These are phyloP conservation scores for Ditylenchus dipsaci DNA, from an alignment of 1,140 invertebrate species.

Conservation along the genomic window DNA sequence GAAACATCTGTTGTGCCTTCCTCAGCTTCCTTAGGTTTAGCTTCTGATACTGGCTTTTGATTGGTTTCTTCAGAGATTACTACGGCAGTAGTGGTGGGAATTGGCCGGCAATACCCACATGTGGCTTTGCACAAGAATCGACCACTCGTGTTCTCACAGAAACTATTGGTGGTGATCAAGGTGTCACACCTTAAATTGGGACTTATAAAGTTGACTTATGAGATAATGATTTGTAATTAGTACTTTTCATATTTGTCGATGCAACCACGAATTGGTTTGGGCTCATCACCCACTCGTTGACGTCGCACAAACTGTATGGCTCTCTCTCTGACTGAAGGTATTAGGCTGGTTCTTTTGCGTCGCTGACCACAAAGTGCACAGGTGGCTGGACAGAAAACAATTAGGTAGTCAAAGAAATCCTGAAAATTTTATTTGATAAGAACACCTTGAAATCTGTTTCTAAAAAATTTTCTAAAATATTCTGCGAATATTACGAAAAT, in stretches of 20 bases:
- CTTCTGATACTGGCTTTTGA: too few species aligned
- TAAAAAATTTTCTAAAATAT: too few species aligned
- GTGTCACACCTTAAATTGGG: not conserved
- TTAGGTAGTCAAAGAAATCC: not conserved
- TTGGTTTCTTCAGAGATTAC: too few species aligned
- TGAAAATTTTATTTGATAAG: not conserved
- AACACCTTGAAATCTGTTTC: too few species aligned
- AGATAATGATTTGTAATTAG: not conserved
- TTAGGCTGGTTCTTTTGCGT: too few species aligned
- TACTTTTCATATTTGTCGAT: not conserved
- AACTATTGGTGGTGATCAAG: not conserved
- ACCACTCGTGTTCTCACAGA: not conserved
- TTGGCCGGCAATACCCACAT: not conserved
- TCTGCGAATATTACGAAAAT: too few species aligned
- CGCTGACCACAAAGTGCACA: not conserved
- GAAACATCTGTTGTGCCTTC: too few species aligned
- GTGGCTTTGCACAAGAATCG: not conserved
- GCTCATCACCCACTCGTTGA: not conserved
- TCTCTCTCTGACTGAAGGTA: not conserved
- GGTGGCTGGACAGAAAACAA: not conserved
- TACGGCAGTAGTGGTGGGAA: too few species aligned
- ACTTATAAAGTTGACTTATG: not conserved
- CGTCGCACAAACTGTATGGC: not conserved
- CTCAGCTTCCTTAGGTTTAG: too few species aligned
- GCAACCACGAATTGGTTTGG: not conserved